Base-by-base conservation (phyloP, 2,113 vertebrate species). In the Chrysemys picta region DNA sequence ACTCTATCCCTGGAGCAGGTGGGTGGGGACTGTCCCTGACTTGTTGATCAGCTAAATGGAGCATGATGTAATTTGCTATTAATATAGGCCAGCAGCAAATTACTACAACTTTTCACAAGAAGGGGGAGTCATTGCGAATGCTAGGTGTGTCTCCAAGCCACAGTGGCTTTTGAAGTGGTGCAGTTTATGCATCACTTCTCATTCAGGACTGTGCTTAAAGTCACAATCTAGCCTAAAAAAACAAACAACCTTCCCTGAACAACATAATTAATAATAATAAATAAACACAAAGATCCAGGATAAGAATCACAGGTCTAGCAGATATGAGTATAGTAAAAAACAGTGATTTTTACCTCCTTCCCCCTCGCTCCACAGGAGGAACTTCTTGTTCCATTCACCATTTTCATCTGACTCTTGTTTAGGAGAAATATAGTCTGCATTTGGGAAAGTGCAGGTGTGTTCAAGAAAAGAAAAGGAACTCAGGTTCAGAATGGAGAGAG, bases 401-500 rank as follows among this genome's bases (percentile, higher is more conserved):
- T 0, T 75, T 84, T 80, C 0, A 0, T n/a, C 85, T 91, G 45
- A n/a, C 9, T 89, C 82, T 27, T 57, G 38, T 80, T 91, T 57
- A 90, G 25, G 22, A 75, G 1, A 79, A 82, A 52, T 24, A 50
- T 2, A 65, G 22, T 47, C 29, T 84, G 13, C 38, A 82, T 93
- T 88, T 94, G 84, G 76, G 54, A 90, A 10, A 22, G 89, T 21
- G 52, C 90, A 96, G 84, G 7, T 97, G 72, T 88, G 87, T 80
- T 89, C 35, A 69, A 75, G 85, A 91, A 96, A 94, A 65, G 54
- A 62, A 83, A 92, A 92, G 31, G 8, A n/a, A 89, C 8, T 80
- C 24, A 56, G 54, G 8, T 75, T 69, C 90, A 78, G 82, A 92
- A 24, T 53, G 27, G 35, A 5, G 45, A 38, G 86, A 9, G 5